Evolutionary conservation across 2,888 invertebrate genomes (phyloP), one percentile per base, ranked within the genome.

Genomic region (Scelioninae gen. 1): DNA sequence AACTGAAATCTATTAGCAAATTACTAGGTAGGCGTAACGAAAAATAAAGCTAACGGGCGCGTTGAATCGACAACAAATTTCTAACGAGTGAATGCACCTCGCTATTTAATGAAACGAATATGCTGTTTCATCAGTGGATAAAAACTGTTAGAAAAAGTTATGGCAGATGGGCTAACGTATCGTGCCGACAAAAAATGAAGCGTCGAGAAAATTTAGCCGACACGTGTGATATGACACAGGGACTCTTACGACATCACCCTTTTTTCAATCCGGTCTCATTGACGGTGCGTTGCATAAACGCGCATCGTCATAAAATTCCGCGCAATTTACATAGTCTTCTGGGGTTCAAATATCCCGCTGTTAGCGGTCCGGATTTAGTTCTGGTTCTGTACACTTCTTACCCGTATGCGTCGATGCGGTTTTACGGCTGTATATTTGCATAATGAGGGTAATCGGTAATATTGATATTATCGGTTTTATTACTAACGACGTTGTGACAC

Each of bases 221-320:
- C 90, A 90, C 89, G 90, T 90, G 90, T 88, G 88, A 86, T 86
- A 86, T 88, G 90, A 90, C 88, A 86, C 85, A 79, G 84, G 85
- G 86, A 85, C 88, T 88, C 87, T 88, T 87, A 86, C 85, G 84
- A 79, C 86, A 87, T 87, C 85, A 82, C 88, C 88, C 89, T 87
- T 87, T 86, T 82, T 58, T 43, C 66, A 60, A 75, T 62, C 51
- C 81, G 84, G 76, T 80, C 81, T 84, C 74, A 83, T 74, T 63
- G 82, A 76, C 55, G n/a, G 77, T 66, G 77, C 77, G 65, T 66
- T 65, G 75, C 76, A 83, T 66, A 76, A 81, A 74, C 69, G 82
- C 66, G 49, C 78, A 71, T 32, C 75, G 75, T 83, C 84, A 80
- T 88, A 87, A 88, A 89, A 88, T 84, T 65, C 65, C 49, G 84